Percentiles rank a stretch among this genome's conserved stretches.
Conservation (phyloP, 2,888 invertebrate genomes). For the Coecobrya sp. region DNA sequence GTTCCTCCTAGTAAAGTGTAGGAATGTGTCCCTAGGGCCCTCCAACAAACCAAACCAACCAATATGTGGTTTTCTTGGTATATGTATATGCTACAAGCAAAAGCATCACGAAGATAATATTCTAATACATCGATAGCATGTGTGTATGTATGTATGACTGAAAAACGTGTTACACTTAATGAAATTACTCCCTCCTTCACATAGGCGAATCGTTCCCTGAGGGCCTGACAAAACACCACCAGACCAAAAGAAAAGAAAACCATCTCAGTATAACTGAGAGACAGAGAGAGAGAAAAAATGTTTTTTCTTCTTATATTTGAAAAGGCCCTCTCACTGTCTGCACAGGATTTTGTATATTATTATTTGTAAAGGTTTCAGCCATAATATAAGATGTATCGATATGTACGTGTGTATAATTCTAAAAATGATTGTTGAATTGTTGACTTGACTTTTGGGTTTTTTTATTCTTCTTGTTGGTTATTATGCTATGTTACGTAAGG, state of each 20-base stretch:
- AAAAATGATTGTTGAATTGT: conserved; percentile 44
- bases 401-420: conserved; percentile 54
- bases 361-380: neutral
- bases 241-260: conserved; percentile 42
- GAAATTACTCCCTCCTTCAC: conserved; percentile 86
- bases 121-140: conserved; percentile 31
- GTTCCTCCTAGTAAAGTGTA: conserved; percentile 53
- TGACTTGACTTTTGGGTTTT: conserved; percentile 43
- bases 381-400: conserved; percentile 7
- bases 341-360: neutral
- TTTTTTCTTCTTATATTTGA: conserved; percentile 38
- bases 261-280: conserved; percentile 2
- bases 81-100: neutral
- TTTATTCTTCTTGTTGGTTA: conserved; percentile 38
- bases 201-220: conserved; percentile 85
- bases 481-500: conserved; percentile 30
- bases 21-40: conserved; percentile 86
- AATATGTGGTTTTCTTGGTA: conserved; percentile 80
- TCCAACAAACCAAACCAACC: conserved; percentile 64
- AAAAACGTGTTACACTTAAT: conserved; percentile 86
- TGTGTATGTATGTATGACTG: conserved; percentile 60
- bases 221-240: conserved; percentile 73
- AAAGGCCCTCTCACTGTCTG: neutral
- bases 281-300: conserved; percentile 26
- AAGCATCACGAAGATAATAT: conserved; percentile 3